Conservation (phyloP, 2,888 invertebrate species). For the Ametastegia equiseti region DNA sequence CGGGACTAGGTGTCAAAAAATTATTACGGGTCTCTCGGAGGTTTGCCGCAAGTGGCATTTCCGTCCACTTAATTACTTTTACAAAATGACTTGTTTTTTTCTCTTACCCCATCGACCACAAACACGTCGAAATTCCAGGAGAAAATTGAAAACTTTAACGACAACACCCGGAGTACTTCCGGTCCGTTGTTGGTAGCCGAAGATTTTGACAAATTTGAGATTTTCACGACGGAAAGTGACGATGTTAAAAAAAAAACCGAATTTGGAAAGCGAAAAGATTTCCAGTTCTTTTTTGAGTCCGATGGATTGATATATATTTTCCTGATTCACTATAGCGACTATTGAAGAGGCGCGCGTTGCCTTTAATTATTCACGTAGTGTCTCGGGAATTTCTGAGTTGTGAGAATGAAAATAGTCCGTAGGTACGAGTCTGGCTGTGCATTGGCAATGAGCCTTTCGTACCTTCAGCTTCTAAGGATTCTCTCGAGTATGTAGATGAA, state of each 20-base stretch:
- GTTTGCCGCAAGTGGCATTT: constrained; percentile 42
- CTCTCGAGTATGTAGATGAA: constrained; percentile 55
- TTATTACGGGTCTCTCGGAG: constrained; percentile 56
- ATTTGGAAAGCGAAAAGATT: too few relatives aligned
- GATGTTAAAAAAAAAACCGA: too few relatives aligned
- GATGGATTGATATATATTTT: constrained; percentile 7
- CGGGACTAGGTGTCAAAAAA: constrained; percentile 48
- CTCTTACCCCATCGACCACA: not conserved
- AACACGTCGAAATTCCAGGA: constrained; percentile 4
- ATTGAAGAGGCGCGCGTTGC: not conserved
- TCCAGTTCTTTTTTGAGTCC: not conserved
- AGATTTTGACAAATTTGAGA: not conserved
- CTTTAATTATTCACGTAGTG: constrained; percentile 34
- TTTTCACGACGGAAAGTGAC: not conserved
- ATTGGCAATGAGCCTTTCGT: constrained; percentile 26
- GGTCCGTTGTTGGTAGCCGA: not conserved
- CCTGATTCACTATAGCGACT: not conserved
- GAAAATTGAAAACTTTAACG: constrained; percentile 41
- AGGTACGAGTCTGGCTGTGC: constrained; percentile 30
- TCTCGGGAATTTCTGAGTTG: constrained; percentile 11
- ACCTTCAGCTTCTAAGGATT: constrained; percentile 26
- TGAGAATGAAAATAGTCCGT: constrained; percentile 29
- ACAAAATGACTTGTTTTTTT: not conserved
- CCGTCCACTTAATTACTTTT: constrained; percentile 5
- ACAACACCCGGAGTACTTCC: not conserved